Conservation (phyloP, 2,888 invertebrate genomes). For the Orthosia gothica region DNA sequence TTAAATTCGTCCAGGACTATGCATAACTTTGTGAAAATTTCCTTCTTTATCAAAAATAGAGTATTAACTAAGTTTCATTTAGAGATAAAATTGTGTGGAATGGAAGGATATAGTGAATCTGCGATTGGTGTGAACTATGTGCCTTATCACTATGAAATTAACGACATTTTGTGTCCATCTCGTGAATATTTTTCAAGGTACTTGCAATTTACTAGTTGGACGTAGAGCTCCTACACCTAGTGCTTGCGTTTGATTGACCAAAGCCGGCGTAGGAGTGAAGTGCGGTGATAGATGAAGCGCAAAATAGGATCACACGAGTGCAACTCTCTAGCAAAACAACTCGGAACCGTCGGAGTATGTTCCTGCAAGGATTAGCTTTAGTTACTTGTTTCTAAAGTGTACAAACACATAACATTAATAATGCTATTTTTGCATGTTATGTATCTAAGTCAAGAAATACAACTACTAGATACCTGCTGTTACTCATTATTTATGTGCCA, state of each 20-base stretch:
- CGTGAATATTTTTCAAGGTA: background rate
- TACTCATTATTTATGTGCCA: too few species aligned
- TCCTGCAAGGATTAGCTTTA: background rate
- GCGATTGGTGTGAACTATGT: too few species aligned
- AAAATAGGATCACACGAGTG: slow-evolving; percentile 23
- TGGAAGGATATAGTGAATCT: background rate
- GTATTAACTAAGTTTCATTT: too few species aligned
- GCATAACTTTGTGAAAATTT: too few species aligned
- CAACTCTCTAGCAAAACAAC: background rate
- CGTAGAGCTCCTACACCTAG: slow-evolving; percentile 10
- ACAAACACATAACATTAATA: too few species aligned
- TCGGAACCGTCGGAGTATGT: slow-evolving; percentile 1
- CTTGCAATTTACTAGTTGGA: slow-evolving; percentile 2
- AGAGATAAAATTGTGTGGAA: background rate
- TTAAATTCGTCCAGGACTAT: too few species aligned
- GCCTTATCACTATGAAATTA: background rate
- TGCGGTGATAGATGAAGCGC: slow-evolving; percentile 48
- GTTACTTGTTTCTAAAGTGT: background rate
- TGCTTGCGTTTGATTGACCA: slow-evolving; percentile 54
- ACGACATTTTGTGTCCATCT: background rate
- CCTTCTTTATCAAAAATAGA: too few species aligned
- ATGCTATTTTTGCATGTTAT: too few species aligned
- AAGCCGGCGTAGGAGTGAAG: slow-evolving; percentile 45
- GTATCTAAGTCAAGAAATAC: too few species aligned
- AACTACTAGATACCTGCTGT: too few species aligned